Percentiles rank a stretch among this genome's conserved stretches.
phyloP scores from a whole-genome alignment of 2,113 vertebrate species.

The Cochlearius cochlearius region DNA sequence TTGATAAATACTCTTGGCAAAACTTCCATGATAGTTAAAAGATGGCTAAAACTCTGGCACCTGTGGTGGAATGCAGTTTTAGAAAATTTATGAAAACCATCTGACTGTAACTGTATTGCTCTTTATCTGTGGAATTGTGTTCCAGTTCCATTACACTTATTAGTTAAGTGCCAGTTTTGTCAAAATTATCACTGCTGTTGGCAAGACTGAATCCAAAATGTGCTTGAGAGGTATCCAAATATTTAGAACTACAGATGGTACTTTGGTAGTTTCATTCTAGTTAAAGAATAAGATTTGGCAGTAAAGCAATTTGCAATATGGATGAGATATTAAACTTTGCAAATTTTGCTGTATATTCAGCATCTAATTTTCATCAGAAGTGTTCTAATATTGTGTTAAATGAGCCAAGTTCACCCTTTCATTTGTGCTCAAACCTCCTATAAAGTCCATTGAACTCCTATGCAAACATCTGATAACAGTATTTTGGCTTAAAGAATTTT shows the following conservation, averaged over 20 bases:
- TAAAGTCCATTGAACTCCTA: neutral
- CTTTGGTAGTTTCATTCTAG: neutral
- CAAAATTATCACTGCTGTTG: neutral
- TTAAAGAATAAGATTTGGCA: neutral
- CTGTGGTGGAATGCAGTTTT: neutral
- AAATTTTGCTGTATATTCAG: neutral
- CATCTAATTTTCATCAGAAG: neutral
- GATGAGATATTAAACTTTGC: neutral
- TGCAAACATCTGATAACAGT: neutral
- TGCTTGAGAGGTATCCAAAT: slow-evolving; percentile 12
- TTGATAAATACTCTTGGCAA: neutral
- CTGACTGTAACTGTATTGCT: neutral
- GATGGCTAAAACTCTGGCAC: neutral
- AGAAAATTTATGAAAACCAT: neutral
- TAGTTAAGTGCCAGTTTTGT: neutral
- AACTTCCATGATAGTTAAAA: neutral
- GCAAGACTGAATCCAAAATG: neutral
- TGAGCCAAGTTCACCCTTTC: neutral
- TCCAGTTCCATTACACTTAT: neutral
- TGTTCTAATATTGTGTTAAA: neutral
- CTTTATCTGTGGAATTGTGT: neutral
- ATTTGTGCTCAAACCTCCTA: neutral
- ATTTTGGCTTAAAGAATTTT: neutral
- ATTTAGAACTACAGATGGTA: slow-evolving; percentile 39
- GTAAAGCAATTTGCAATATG: neutral